Evolutionary conservation across 2,888 invertebrate species (phyloP).

Genomic region (Malacosoma neustria): DNA sequence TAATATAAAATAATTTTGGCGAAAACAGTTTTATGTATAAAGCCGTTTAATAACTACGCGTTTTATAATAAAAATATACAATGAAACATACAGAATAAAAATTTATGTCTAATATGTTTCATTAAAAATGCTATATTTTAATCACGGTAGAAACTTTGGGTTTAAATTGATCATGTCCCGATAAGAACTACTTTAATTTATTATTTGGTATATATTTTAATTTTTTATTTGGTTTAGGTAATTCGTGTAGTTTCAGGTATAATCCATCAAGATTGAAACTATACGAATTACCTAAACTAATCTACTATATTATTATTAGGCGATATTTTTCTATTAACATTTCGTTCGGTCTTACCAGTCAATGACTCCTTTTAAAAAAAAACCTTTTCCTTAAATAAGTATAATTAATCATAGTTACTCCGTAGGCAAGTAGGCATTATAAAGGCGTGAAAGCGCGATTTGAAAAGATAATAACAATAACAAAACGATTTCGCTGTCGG

Average conservation of each 20-base stretch:
- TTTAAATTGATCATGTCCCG: background rate
- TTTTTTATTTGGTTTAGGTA: no score
- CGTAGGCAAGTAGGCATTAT: background rate
- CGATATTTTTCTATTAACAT: background rate
- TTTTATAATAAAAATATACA: no score
- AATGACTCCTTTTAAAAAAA: background rate
- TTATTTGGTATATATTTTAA: slow-evolving; percentile 4
- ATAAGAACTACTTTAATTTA: slow-evolving; percentile 7
- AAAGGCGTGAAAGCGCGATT: background rate
- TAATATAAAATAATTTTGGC: no score
- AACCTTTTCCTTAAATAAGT: background rate
- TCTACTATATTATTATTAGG: no score
- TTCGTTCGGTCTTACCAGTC: background rate
- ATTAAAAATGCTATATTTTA: no score
- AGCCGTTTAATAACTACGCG: no score
- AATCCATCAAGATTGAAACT: background rate
- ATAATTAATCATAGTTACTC: background rate
- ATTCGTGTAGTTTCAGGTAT: background rate
- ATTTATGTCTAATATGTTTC: no score
- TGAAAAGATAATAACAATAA: background rate
- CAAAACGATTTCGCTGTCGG: background rate
- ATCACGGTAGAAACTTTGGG: no score
- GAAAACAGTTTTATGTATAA: no score
- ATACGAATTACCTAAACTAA: no score
- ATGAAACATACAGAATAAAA: no score